Evolutionary conservation across 1,140 invertebrate genomes (phyloP), one percentile per base, ranked within the genome.

Genomic region (Drosophila punjabiensis): DNA sequence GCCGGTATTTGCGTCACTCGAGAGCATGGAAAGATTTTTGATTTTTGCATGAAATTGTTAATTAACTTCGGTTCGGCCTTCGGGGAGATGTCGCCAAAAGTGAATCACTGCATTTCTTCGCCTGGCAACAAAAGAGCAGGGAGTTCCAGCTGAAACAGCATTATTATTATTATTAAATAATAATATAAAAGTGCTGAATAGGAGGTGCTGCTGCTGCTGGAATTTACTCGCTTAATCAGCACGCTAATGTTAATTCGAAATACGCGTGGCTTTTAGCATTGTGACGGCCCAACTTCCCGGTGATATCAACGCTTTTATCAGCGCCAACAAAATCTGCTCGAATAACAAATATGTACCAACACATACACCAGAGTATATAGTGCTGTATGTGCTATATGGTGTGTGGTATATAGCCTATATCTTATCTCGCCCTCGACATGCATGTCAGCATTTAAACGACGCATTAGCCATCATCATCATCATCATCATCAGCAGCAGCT

Each of bases 201-300:
- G 48, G 45, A 28, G 53, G 33, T 56, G 55, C 35, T 58, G 55
- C 20, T 59, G 68, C 18, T 68, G 41, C 48, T 47, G 69, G 30
- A 56, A 89, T 88, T 88, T 56, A 81, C 78, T 59, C 48, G 52
- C 50, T 52, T 67, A 89, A 89, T 89, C 78, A 85, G 63, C 86
- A 76, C 58, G 39, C 50, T 71, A 66, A 79, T 89, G 85, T 76
- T 89, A 89, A 89, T 89, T 89, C 52, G 64, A 63, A 79, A 77
- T 79, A 79, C 85, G 85, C 85, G 85, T 89, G 85, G 81, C 85
- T 85, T 89, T 89, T 81, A 84, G 75, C 74, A 76, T 73, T 79
- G 65, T 76, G 81, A 65, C 75, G 66, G 53, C 58, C 56, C 37
- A 56, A 58, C 7, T 47, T 67, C 69, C 56, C 41, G 59, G 64